Evolutionary conservation across 2,113 vertebrate species (phyloP), one percentile per base, ranked within the genome.

Genomic region (Ciconia boyciana): DNA sequence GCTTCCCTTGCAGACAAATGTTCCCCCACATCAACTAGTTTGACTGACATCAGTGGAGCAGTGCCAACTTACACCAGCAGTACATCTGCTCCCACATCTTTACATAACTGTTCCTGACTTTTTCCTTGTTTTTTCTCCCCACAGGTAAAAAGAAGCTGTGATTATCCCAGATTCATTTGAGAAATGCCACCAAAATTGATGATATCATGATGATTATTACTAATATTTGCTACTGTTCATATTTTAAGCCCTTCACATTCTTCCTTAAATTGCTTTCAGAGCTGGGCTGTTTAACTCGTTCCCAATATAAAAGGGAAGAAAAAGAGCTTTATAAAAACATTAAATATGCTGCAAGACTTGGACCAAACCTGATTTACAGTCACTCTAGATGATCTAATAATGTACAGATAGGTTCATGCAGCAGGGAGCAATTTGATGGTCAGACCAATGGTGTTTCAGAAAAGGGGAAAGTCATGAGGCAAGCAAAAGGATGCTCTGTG

Each of bases 41-140:
- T 94, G 89, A 96, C 22, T 94, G 93, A 72, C 81, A 70, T 83
- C 16, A 4, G 21, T 94, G 78, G 68, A 96, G 51, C 58, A 62
- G n/a, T 78, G 95, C 93, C 84, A 93, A 15, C 51, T 95, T 94
- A 83, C 68, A 88, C 68, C 75, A 95, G 87, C 75, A 94, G 84
- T 94, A 77, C 84, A 95, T 93, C 89, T 96, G 93, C 89, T 94
- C 93, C 91, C 87, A 94, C 95, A 95, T 94, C 87, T 94, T 97
- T 94, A 94, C 51, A 62, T 94, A 94, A 95, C 83, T 72, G 61
- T 94, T 96, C 77, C 70, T 90, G 69, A 44, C 39, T 88, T 17
- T 6, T 5, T 20, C 15, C 49, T 43, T 61, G 29, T 65, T 13
- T 9, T 5, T 29, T 34, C 11, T n/a, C 52, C 36, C 10, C 19